Evolutionary conservation across 2,797 vertebrate genomes (phyloP), one percentile per base, ranked within the genome.

Genomic region (Bradypus variegatus): DNA sequence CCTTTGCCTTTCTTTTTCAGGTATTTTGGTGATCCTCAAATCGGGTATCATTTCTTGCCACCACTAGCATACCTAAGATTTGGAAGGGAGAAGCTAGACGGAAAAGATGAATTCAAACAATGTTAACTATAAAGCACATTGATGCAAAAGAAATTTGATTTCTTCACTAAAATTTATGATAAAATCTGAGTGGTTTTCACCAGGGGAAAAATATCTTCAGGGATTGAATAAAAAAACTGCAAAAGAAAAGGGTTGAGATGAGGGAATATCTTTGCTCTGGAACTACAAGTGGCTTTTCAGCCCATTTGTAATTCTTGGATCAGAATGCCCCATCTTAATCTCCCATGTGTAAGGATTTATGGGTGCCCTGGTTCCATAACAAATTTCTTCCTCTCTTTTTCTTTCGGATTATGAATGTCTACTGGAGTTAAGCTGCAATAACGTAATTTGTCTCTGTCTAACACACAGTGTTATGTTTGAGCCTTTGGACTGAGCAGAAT

Each of bases 341-440:
- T 87, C 67, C 65, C 48, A 12, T 10, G 7, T 15, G 2, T 78
- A 73, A 89, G 86, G 73, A 65, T 70, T 90, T 78, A 41, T 75
- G 79, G 77, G 60, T 64, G 25, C 16, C 41, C 64, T 85, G 77
- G 84, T 86, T 31, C 31, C 55, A 78, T 81, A 45, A 90, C 21
- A 75, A 79, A 88, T 87, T 90, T 92, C 50, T 81, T 81, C 14
- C 29, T 80, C 29, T 82, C 5, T 58, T 91, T 95, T 58, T 80
- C 83, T 84, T 94, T 93, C 84, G 90, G 92, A 81, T 89, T 91
- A 65, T 86, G 77, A 80, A 67, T 89, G 81, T 91, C 86, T 93
- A 15, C 60, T 67, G 65, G 81, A 86, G n/a, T 81, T 88, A 91
- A 45, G 60, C 55, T 91, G 60, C 60, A 92, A 77, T 92, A 90